Base-by-base conservation (phyloP, 2,113 vertebrate species). In the Colossoma macropomum region DNA sequence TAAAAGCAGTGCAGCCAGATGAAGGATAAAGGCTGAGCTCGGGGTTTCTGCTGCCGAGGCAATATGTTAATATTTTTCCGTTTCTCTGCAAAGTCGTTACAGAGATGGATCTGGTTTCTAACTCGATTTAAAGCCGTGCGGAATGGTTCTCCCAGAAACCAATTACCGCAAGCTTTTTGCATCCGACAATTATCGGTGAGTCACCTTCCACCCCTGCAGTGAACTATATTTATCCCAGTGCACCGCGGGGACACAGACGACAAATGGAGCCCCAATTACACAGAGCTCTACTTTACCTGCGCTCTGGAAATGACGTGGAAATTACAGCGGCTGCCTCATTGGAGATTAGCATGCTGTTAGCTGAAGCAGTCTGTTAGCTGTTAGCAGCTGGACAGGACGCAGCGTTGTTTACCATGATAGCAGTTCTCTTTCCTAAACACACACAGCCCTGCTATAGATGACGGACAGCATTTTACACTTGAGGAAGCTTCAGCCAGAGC, bases 201-300 rank as follows among this genome's bases (percentile, higher is more conserved):
- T 75, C 62, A 79, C 83, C 66, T 66, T 75, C 19, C 52, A 27
- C 60, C 73, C 73, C 25, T 78, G 34, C 48, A 62, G 38, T 0
- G 30, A 63, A 32, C 82, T 73, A 74, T 74, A 56, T 79, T 84
- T 79, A 68, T 66, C 13, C 32, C 7, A 34, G 48, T 15, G 17
- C 52, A 1, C 52, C 17, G 19, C 73, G 30, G 75, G 68, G 50
- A n/a, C 32, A 25, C 76, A 38, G 60, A 23, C 54, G 25, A 54
- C 50, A 83, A 83, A 84, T 74, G 56, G 82, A 34, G 25, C 6
- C 41, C 65, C 83, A 84, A 84, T 84, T 84, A 80, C 77, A 28
- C 25, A 2, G 9, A 21, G 25, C 25, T 74, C 65, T 74, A 60
- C 77, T 71, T 71, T 83, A 78, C 81, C 75, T 77, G 76, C n/a